Conservation (phyloP, 2,113 vertebrate species). For the Xenopus tropicalis region DNA sequence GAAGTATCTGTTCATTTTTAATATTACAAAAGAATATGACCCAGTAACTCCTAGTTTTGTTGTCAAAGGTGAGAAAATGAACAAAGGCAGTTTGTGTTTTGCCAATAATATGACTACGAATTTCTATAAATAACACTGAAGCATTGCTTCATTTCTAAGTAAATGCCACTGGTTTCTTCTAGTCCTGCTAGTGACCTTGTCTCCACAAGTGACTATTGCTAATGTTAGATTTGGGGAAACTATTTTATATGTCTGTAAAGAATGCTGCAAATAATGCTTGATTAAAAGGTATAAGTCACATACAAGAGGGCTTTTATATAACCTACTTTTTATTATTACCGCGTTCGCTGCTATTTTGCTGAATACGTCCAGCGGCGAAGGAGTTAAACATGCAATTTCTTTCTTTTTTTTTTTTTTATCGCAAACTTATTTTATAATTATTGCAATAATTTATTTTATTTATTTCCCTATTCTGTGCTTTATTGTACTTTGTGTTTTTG, state of each 20-base stretch:
- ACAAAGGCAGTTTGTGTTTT: too few species aligned
- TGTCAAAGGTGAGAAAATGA: too few species aligned
- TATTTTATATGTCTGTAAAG: conserved; percentile 55
- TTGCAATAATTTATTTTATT: conserved; percentile 59
- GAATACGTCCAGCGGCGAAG: conserved; percentile 15
- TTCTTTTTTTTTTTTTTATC: conserved; percentile 50
- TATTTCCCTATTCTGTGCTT: conserved; percentile 54
- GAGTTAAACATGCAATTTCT: conserved; percentile 48
- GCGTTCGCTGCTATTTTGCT: neutral
- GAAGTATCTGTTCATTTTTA: too few species aligned
- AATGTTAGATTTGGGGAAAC: conserved; percentile 47
- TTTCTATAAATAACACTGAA: too few species aligned
- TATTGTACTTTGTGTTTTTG: conserved; percentile 47
- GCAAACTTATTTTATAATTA: conserved; percentile 51
- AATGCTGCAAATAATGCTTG: conserved; percentile 56
- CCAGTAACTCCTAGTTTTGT: too few species aligned
- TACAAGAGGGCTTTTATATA: conserved; percentile 48
- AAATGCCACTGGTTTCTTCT: too few species aligned
- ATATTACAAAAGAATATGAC: too few species aligned
- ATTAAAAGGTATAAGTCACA: conserved; percentile 49
- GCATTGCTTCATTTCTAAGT: too few species aligned
- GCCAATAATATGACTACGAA: too few species aligned
- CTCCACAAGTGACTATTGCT: conserved; percentile 52
- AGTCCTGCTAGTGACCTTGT: conserved; percentile 15
- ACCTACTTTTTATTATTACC: conserved; percentile 25